phyloP scores from a whole-genome alignment of 2,113 vertebrate genomes.

The Entomyzon cyanotis region DNA sequence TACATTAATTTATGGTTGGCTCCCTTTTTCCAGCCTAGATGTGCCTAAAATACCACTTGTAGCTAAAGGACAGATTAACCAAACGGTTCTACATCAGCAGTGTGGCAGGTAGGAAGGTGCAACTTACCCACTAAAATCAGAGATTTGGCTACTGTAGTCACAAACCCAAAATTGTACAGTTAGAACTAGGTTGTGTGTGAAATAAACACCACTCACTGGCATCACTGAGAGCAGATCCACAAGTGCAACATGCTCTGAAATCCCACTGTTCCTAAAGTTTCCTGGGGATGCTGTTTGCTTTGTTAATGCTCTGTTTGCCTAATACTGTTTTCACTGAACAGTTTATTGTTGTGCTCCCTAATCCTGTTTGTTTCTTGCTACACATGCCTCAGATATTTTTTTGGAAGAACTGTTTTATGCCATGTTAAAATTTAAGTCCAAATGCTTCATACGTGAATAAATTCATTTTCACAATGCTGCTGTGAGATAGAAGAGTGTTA shows the following conservation, averaged over 20 bases:
- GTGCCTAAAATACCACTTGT: neutral
- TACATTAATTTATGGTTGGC: neutral
- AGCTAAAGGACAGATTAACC: neutral
- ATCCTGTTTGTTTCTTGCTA: neutral
- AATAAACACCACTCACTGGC: neutral
- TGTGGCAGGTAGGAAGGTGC: neutral
- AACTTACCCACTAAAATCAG: neutral
- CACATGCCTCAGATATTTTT: neutral
- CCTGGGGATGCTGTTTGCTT: neutral
- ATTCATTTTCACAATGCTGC: neutral
- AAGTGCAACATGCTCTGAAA: neutral
- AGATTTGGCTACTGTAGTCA: neutral
- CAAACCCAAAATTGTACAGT: neutral
- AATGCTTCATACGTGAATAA: neutral
- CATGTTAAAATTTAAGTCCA: neutral
- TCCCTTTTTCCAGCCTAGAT: neutral
- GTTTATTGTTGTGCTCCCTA: neutral
- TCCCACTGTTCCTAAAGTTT: neutral
- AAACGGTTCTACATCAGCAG: accelerated
- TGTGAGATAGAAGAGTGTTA: neutral
- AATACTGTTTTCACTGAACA: neutral
- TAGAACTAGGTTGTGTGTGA: neutral
- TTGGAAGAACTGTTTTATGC: neutral
- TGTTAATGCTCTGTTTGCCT: neutral
- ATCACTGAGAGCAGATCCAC: neutral